Evolutionary conservation across 2,888 invertebrate species (phyloP).

Genomic region (Caenorhabditis sp.): DNA sequence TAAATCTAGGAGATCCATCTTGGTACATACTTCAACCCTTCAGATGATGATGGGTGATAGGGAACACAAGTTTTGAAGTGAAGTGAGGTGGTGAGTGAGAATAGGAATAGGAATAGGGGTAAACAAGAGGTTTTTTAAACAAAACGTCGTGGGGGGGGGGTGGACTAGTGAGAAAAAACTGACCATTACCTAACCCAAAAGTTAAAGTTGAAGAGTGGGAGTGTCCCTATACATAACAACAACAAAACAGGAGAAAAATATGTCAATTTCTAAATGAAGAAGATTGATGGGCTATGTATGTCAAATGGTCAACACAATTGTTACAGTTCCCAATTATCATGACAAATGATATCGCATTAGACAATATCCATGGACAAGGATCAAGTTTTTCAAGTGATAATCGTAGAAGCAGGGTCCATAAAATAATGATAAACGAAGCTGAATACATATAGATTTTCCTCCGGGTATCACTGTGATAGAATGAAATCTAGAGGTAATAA

Average conservation of each 20-base stretch:
- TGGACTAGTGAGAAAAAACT: too few species aligned
- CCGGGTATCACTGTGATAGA: too few species aligned
- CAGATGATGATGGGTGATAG: constrained; percentile 1
- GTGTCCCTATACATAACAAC: not conserved
- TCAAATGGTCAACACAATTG: not conserved
- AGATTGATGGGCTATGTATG: constrained; percentile 2
- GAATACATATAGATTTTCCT: not conserved
- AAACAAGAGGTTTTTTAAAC: too few species aligned
- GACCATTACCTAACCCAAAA: too few species aligned
- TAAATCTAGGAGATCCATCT: too few species aligned
- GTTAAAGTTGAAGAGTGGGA: not conserved
- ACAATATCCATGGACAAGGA: not conserved
- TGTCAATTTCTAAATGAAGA: constrained; percentile 4
- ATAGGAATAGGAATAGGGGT: too few species aligned
- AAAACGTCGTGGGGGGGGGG: too few species aligned
- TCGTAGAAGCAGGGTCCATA: not conserved
- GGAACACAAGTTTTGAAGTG: not conserved
- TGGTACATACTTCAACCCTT: not conserved
- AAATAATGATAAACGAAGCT: not conserved
- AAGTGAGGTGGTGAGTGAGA: not conserved
- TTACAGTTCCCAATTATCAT: not conserved
- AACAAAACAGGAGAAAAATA: constrained; percentile 1
- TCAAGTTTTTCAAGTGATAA: not conserved
- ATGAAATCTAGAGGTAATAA: constrained; percentile 28
- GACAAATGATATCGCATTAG: constrained; percentile 9